Conservation (phyloP, 2,113 vertebrate species). For the Rhabdomys dilectus region DNA sequence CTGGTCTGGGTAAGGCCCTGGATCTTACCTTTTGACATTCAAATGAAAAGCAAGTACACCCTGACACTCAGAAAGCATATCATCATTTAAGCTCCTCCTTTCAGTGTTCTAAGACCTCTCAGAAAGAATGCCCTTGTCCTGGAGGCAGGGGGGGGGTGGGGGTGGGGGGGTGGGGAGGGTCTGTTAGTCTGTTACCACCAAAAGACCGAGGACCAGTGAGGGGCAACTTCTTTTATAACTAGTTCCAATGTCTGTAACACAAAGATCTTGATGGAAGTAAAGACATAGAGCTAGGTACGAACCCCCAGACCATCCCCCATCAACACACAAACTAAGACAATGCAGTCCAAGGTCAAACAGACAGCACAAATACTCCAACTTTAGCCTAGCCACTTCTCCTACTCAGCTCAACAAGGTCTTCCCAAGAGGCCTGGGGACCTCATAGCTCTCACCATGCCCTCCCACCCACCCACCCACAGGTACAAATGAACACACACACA, state of each 20-base stretch:
- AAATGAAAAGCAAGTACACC: background rate
- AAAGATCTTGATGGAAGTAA: background rate
- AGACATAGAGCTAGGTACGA: accelerated
- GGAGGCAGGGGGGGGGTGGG: no score
- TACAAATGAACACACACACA: background rate
- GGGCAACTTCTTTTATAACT: background rate
- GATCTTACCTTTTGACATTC: background rate
- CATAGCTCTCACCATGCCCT: no score
- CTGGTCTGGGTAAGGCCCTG: no score
- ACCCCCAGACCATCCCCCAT: accelerated
- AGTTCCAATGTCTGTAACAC: background rate
- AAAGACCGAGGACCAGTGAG: background rate
- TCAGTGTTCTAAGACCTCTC: background rate
- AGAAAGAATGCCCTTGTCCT: background rate
- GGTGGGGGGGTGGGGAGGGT: no score
- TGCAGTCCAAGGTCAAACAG: background rate
- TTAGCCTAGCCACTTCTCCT: background rate
- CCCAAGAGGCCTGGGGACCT: no score
- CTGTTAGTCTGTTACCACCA: background rate
- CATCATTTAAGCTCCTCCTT: background rate
- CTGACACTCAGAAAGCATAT: background rate
- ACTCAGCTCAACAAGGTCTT: background rate
- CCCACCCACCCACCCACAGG: background rate
- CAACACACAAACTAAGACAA: background rate
- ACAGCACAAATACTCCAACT: background rate